These are phyloP conservation scores for Coturnix japonica DNA, from an alignment of 2,113 vertebrate genomes.

Conservation along the genomic window DNA sequence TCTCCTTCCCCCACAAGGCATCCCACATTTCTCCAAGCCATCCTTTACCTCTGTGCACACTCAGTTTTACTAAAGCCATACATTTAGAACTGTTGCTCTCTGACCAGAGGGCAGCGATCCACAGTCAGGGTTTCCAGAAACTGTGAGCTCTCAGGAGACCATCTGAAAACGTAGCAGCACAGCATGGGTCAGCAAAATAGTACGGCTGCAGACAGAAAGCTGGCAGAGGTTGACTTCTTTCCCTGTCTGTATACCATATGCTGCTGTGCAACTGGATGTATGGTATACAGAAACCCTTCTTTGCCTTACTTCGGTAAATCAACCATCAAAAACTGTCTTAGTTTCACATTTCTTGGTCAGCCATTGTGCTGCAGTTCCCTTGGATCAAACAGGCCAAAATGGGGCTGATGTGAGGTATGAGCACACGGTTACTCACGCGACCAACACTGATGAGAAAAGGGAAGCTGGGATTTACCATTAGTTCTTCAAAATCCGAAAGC, in stretches of 20 bases:
- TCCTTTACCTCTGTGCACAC: not conserved
- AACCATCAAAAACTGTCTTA: not conserved
- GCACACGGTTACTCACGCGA: conserved; percentile 4
- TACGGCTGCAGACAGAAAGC: conserved; percentile 37
- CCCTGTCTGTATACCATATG: conserved; percentile 32
- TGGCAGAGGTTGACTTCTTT: conserved; percentile 26
- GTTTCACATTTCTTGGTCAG: not conserved
- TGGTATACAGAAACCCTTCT: not conserved
- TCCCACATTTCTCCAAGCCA: not conserved
- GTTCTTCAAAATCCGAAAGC: not conserved
- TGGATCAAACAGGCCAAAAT: not conserved
- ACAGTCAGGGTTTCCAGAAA: conserved; percentile 41
- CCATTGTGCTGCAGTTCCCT: not conserved
- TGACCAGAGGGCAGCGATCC: not conserved
- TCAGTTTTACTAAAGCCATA: not conserved
- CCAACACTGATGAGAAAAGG: not conserved
- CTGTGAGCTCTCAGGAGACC: conserved; percentile 24
- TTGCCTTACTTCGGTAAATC: not conserved
- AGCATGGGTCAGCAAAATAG: conserved; percentile 41
- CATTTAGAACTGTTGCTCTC: not conserved
- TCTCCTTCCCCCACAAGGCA: not conserved
- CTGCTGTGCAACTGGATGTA: not conserved
- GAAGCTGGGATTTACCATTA: conserved; percentile 1
- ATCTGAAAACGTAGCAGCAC: conserved; percentile 8
- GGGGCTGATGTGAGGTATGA: not conserved